Base-by-base conservation (phyloP, 2,888 invertebrate genomes). In the Nemotelus pantherinus region DNA sequence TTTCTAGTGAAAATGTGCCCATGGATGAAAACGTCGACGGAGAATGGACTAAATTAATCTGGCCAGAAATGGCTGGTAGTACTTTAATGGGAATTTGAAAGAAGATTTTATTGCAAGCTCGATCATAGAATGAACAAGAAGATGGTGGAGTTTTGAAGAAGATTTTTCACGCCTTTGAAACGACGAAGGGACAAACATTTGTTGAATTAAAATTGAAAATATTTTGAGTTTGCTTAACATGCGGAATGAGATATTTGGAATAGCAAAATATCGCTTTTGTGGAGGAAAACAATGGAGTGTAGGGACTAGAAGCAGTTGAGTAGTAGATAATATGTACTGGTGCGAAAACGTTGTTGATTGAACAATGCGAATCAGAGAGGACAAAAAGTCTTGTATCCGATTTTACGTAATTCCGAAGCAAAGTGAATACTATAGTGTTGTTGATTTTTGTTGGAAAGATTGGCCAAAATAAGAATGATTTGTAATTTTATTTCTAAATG, bases 81-180 rank as follows among this genome's bases (percentile, higher is more conserved):
- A 9, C 63, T 74, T 63, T 74, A 70, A 70, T 63, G 74, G 50
- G 41, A 74, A 74, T 63, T 47, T 25, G 63, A 63, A 74, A 74
- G 48, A 45, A 3, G 63, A 74, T 74, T 74, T 74, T 50, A 60
- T 60, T 74, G 41, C 48, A 50, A 60, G 47, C 60, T 60, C 74
- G 43, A 74, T 74, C 74, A 74, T 63, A 68, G 68, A 50, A 68
- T 50, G 45, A 65, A 25, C 57, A 63, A 63, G 41, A 41, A 63
- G 10, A 63, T n/a, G 25, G 25, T 25, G 25, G 0, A 39, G 41
- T 60, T 60, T n/a, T 1, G 7, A 41, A 39, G 41, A 60, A 1
- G 41, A 60, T 39, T 60, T 25, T 25, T 25, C 25, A 25, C 25
- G 25, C 25, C 25, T 9, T 9, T 43, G 63, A 4, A 50, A n/a